phyloP scores from a whole-genome alignment of 2,888 invertebrate genomes.

The Drosophila pullipes region DNA sequence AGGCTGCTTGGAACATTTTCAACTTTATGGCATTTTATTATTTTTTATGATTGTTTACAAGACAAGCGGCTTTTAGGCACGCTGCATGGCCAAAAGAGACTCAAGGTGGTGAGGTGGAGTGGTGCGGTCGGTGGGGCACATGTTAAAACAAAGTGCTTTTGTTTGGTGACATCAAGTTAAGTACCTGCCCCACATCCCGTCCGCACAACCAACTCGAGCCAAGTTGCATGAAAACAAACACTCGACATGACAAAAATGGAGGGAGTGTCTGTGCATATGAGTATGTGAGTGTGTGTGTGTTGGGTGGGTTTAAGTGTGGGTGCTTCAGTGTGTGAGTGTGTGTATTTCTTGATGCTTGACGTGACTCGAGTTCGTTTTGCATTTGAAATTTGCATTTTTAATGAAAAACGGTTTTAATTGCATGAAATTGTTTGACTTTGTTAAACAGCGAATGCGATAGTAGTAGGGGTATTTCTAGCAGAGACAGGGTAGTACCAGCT shows the following conservation, averaged over 20 bases:
- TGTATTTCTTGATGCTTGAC: slow-evolving; percentile 60
- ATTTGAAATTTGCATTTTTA: slow-evolving; percentile 83
- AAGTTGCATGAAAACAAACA: slow-evolving; percentile 74
- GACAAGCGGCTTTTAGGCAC: slow-evolving; percentile 79
- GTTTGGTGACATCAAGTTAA: slow-evolving; percentile 82
- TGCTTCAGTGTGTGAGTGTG: slow-evolving; percentile 24
- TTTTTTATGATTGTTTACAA: slow-evolving; percentile 81
- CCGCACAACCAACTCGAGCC: slow-evolving; percentile 37
- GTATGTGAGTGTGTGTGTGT: slow-evolving; percentile 10
- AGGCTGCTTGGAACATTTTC: slow-evolving; percentile 48
- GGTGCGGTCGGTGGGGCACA: slow-evolving; percentile 58
- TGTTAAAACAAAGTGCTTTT: slow-evolving; percentile 81
- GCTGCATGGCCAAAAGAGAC: slow-evolving; percentile 61
- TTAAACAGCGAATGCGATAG: slow-evolving; percentile 67
- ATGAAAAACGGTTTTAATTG: slow-evolving; percentile 82
- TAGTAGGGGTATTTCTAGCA: neutral
- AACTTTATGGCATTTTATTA: slow-evolving; percentile 80
- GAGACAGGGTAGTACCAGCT: neutral
- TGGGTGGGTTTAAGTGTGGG: slow-evolving; percentile 29
- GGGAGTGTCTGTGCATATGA: neutral
- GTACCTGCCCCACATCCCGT: slow-evolving; percentile 61
- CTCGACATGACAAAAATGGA: slow-evolving; percentile 42
- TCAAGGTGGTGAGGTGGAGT: slow-evolving; percentile 15
- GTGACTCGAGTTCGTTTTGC: slow-evolving; percentile 77
- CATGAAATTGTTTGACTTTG: slow-evolving; percentile 82